These are phyloP conservation scores for Didymodactylos carnosus DNA, from an alignment of 2,888 invertebrate species.

Conservation along the genomic window DNA sequence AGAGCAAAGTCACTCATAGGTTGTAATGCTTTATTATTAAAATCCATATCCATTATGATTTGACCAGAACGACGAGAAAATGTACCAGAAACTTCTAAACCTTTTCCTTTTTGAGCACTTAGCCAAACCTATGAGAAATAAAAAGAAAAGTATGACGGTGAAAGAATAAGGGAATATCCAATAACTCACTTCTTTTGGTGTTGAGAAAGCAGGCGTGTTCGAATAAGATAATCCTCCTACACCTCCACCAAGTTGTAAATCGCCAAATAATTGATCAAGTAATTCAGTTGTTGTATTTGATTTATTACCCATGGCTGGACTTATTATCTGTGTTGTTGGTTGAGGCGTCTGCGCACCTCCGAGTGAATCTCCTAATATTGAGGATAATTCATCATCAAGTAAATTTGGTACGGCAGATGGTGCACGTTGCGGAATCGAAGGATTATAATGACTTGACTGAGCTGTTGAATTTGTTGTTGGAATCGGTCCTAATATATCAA, in stretches of 20 bases:
- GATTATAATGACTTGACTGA: too few species aligned
- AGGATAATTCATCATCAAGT: neutral
- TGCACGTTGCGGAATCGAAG: neutral
- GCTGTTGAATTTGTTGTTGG: neutral
- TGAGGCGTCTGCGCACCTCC: neutral
- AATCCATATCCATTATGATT: conserved; percentile 79
- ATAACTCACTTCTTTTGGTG: neutral
- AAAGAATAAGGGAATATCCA: neutral
- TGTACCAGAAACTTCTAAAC: conserved; percentile 82
- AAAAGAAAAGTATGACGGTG: neutral
- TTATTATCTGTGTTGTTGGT: too few species aligned
- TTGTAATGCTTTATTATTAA: conserved; percentile 93
- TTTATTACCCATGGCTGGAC: neutral
- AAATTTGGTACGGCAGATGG: neutral
- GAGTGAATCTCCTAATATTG: neutral
- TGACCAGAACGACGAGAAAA: conserved; percentile 63
- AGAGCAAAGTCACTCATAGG: conserved; percentile 87
- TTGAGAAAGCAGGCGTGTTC: neutral
- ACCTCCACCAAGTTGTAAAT: neutral
- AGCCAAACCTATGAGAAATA: conserved; percentile 49
- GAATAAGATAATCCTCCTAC: neutral
- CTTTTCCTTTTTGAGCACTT: conserved; percentile 74
- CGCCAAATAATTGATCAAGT: neutral
- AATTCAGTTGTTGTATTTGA: neutral
- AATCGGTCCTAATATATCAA: neutral